Base-by-base conservation (phyloP, 1,140 invertebrate species). In the Galendromus occidentalis region DNA sequence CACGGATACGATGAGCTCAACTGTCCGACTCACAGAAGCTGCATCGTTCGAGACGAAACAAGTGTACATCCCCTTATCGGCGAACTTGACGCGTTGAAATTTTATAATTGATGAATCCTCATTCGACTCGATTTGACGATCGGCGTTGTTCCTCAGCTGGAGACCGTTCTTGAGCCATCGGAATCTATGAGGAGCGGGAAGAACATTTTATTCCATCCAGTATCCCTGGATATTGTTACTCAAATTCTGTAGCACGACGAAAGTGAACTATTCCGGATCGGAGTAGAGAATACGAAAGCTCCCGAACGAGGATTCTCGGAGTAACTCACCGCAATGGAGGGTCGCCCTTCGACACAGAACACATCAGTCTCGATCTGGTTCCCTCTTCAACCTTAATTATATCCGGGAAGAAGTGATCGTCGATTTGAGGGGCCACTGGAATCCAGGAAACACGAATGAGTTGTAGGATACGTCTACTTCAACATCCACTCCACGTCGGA, bases 1-100 rank as follows among this genome's bases (percentile, higher is more conserved):
- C 28, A 81, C 80, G 67, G 45, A 59, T 17, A 59, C 51, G 22
- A 59, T 59, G 22, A 59, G 51, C 33, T 59, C 51, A 25, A 59
- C 51, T 59, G 51, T 59, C 14, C 51, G 14, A 59, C 51, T 59
- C 4, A 59, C 51, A 25, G 51, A 59, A 33, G 51, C 51, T 29
- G 51, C 51, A 59, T 59, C 51, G 22, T 59, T 59, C 25, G 25
- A 29, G 2, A 59, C 51, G 25, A 59, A 59, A 59, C 51, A 59
- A 14, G 51, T 59, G 33, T 59, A 59, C 51, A 59, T 59, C 2
- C 51, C 51, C 25, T 59, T 59, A 25, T 59, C 51, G 14, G 51
- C 25, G 22, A 59, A 59, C 33, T 59, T 59, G 12, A 59, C 51
- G 6, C 51, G 51, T 59, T 59, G 51, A 22, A 59, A 59, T 9